Base-by-base conservation (phyloP, 2,797 vertebrate species). In the Babyrousa celebensis region DNA sequence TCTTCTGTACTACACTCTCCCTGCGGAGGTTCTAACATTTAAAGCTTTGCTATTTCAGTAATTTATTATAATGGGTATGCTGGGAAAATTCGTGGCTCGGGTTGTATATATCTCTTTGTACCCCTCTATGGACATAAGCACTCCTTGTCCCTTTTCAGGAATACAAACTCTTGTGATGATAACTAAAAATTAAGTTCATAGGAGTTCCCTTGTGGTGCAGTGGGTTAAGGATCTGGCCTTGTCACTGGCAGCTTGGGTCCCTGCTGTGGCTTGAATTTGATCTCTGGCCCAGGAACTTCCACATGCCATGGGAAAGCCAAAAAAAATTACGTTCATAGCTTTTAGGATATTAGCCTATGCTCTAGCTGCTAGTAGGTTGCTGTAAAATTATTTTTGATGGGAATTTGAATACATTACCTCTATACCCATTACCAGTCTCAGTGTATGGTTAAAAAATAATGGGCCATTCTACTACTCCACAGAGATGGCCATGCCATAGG, bases 401-500 rank as follows among this genome's bases (percentile, higher is more conserved):
- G 23, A 79, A 87, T 70, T 74, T 90, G 78, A 85, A 94, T 48
- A 29, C 60, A 80, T 71, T 25, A 36, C 43, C 23, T 87, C 40
- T 48, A 56, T 6, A 78, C 6, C 23, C 16, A 32, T 48, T 58
- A 23, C 32, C 14, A 27, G 18, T 71, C 23, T 89, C 23, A 1
- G 36, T 36, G 40, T 60, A 77, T 23, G 14, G 23, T 77, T 12
- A 67, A 65, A 77, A 85, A 23, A 60, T 36, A 21, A 11, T 3
- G 85, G 23, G 29, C 74, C 15, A 68, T 74, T 29, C 15, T 16
- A 36, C 1, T 85, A 48, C 32, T 83, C 20, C 54, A 63, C 0
- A 52, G 17, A 17, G 40, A 25, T 89, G 23, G 6, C 6, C n/a
- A 17, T 21, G 21, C 43, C 20, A 36, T 40, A 52, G 54, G 32